Conservation (phyloP, 2,113 vertebrate species). For the Cyanistes caeruleus region DNA sequence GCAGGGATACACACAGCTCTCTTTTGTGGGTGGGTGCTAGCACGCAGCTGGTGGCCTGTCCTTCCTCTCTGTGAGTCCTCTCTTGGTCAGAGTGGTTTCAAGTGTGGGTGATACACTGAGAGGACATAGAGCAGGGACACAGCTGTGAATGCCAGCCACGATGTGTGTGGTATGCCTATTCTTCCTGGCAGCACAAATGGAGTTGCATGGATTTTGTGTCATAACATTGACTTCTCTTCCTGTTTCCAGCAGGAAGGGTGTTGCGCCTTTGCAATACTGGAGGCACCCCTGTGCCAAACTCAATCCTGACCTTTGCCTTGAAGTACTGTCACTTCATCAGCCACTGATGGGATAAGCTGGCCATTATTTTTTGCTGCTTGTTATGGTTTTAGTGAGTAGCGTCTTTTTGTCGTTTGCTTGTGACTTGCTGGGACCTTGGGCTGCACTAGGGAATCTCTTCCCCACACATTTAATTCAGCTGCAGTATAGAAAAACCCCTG, state of each 20-base stretch:
- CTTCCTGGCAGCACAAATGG: background rate
- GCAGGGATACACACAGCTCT: background rate
- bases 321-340: background rate
- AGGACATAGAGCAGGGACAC: background rate
- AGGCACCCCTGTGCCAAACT: background rate
- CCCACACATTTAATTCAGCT: background rate
- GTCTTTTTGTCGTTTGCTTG: background rate
- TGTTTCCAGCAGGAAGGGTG: background rate
- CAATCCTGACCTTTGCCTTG: background rate
- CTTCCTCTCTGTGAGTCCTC: background rate
- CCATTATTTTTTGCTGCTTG: background rate
- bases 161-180: accelerated
- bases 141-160: background rate
- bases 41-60: background rate
- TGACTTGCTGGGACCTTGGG: background rate
- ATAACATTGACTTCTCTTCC: background rate
- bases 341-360: background rate
- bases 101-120: background rate
- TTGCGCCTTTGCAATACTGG: background rate
- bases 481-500: background rate
- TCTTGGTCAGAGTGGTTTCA: background rate
- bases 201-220: background rate
- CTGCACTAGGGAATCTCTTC: background rate
- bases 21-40: background rate
- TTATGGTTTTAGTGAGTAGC: background rate